phyloP scores from a whole-genome alignment of 2,113 vertebrate genomes.

The Brachyhypopomus occidentalis region DNA sequence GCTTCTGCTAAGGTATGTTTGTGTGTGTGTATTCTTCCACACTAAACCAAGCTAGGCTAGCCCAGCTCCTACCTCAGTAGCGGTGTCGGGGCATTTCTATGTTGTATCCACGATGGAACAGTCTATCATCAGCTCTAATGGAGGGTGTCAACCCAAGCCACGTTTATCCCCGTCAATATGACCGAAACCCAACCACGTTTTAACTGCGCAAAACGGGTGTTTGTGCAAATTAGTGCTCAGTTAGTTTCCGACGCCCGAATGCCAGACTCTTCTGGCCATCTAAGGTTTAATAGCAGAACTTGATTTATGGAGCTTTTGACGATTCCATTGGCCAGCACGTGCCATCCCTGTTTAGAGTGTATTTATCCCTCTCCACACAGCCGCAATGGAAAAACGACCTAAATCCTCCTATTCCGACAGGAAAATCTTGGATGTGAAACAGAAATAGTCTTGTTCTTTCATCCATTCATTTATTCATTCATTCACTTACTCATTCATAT shows the following conservation, averaged over 20 bases:
- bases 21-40: no score
- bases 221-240: neutral
- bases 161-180: neutral
- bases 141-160: neutral
- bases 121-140: neutral
- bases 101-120: neutral
- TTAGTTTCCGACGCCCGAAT: neutral
- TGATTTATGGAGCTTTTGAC: neutral
- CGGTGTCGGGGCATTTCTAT: no score
- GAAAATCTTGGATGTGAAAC: neutral
- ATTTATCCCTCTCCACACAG: slow-evolving; percentile 10
- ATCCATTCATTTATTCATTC: slow-evolving; percentile 9
- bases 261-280: neutral
- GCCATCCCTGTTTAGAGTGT: slow-evolving; percentile 21
- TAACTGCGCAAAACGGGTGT: neutral
- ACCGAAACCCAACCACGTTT: neutral
- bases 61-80: no score
- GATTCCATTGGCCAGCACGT: neutral
- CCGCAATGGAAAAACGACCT: slow-evolving; percentile 35
- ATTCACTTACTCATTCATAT: slow-evolving; percentile 44
- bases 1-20: no score
- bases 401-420: neutral
- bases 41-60: no score
- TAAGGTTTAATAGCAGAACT: neutral
- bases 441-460: slow-evolving; percentile 19